phyloP scores from a whole-genome alignment of 1,140 invertebrate species.

The Coptotermes formosanus region DNA sequence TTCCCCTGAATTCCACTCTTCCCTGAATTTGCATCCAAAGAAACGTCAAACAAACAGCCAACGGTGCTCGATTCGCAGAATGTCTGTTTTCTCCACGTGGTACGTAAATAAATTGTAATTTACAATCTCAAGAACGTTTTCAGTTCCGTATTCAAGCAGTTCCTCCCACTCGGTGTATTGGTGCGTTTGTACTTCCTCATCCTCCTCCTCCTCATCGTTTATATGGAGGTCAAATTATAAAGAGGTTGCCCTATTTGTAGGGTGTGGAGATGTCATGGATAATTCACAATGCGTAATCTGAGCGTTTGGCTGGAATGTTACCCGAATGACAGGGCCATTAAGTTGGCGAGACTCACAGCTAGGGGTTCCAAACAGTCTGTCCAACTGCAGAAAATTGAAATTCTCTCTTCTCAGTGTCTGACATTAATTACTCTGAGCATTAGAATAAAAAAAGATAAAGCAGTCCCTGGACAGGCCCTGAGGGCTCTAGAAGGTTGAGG shows the following conservation, averaged over 20 bases:
- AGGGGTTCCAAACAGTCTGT: not conserved
- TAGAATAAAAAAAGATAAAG: no score
- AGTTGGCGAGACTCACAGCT: not conserved
- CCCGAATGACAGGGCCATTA: not conserved
- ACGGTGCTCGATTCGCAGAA: no score
- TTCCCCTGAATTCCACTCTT: no score
- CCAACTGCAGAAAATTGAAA: no score
- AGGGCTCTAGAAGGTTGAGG: no score
- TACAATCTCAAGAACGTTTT: not conserved
- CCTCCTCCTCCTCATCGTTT: not conserved
- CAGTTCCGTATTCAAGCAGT: not conserved
- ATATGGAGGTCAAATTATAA: not conserved
- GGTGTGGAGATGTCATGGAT: slow-evolving; percentile 5
- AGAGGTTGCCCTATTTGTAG: not conserved
- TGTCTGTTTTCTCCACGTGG: no score
- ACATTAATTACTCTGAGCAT: no score
- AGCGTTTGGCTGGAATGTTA: not conserved
- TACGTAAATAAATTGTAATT: not conserved
- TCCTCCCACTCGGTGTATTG: not conserved
- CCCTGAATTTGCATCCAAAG: no score
- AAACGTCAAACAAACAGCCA: no score
- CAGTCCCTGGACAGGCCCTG: no score
- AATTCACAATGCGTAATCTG: not conserved
- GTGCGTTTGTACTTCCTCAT: not conserved
- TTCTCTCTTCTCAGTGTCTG: no score